Evolutionary conservation across 2,113 vertebrate species (phyloP), one percentile per base, ranked within the genome.

Genomic region (Stercorarius parasiticus): DNA sequence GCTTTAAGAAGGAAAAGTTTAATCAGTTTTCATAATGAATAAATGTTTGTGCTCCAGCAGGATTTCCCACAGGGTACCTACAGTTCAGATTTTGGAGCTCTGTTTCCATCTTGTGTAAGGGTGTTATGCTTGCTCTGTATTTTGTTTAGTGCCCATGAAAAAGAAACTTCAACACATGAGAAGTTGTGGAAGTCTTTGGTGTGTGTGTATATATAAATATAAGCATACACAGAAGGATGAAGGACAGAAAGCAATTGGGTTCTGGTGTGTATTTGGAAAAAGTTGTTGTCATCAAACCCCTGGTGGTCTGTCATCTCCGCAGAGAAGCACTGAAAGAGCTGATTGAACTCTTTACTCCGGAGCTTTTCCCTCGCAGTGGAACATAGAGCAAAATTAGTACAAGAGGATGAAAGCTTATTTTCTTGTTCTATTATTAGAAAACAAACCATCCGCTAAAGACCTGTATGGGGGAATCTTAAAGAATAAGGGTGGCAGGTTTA

Each of bases 1-100:
- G 62, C 82, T 95, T 92, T 82, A 70, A 86, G 88, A 94, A 90
- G 85, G 82, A 62, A 88, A 89, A 94, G 40, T 81, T 93, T 90
- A 93, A 93, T 96, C 47, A 58, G 36, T 77, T 93, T 83, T 77
- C 94, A 70, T 88, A 97, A 93, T 86, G 67, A 95, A 93, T 79
- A 78, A 85, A 67, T 70, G 36, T 27, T 95, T 6, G 2, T 73
- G 59, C 50, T 95, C 19, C n/a, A 78, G 45, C 42, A 77, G 0
- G 47, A 66, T 95, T 77, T 96, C 86, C 82, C 72, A 80, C 7
- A 42, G 64, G 78, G 50, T 77, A 50, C 53, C 86, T 70, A 20
- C 1, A 86, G 85, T 81, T 86, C 40, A 73, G 64, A 49, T 73
- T 83, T 83, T 53, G 13, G 40, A 77, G 40, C 30, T 82, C 55